A percentile compares a stretch with the other conserved stretches of the same genome.
Conservation (phyloP, 2,888 invertebrate genomes). For the Phaedon cochleariae region DNA sequence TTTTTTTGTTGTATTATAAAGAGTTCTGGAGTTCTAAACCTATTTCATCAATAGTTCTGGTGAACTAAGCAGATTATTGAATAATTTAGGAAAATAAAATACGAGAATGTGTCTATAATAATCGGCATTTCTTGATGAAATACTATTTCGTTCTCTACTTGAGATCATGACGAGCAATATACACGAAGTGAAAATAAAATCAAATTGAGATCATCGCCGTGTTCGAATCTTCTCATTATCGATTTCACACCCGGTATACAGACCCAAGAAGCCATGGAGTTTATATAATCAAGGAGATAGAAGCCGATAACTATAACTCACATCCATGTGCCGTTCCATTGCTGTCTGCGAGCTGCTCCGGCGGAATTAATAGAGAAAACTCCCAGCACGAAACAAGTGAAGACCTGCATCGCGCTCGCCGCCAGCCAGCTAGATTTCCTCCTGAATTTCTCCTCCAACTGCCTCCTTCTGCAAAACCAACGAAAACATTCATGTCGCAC, state of each 20-base stretch:
- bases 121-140: too few relatives aligned
- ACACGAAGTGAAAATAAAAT: too few relatives aligned
- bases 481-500: not conserved
- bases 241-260: not conserved
- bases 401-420: conserved; percentile 39
- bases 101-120: too few relatives aligned
- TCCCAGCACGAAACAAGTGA: conserved; percentile 47
- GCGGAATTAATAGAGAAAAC: conserved; percentile 49
- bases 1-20: too few relatives aligned
- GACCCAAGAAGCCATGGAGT: not conserved
- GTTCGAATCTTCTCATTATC: too few relatives aligned
- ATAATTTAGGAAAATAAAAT: too few relatives aligned
- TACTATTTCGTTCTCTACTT: too few relatives aligned
- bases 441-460: conserved; percentile 46
- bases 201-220: too few relatives aligned
- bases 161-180: too few relatives aligned
- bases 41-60: too few relatives aligned
- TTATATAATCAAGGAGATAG: not conserved
- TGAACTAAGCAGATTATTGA: too few relatives aligned
- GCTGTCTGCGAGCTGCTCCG: conserved; percentile 48
- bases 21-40: too few relatives aligned
- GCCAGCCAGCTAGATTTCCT: conserved; percentile 46
- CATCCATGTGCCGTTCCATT: conserved; percentile 55
- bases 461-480: conserved; percentile 43
- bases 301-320: conserved; percentile 41